Percentiles rank a stretch among this genome's conserved stretches.
These are phyloP conservation scores for Eupithecia exiguata DNA, from an alignment of 2,888 invertebrate species.

Conservation along the genomic window DNA sequence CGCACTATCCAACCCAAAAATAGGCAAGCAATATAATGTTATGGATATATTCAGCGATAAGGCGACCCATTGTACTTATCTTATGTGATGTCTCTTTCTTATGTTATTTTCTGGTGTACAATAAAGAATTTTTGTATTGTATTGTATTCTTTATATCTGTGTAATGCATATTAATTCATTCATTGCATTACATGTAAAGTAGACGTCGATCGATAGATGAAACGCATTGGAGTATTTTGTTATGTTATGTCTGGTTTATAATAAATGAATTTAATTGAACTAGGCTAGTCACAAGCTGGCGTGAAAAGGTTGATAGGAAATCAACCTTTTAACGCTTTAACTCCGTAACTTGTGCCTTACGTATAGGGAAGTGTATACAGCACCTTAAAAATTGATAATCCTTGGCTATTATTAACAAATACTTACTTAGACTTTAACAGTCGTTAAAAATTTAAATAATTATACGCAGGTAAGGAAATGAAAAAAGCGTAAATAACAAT, in stretches of 20 bases:
- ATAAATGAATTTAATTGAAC: neutral
- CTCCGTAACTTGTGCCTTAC: neutral
- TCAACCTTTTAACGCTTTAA: neutral
- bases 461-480: neutral
- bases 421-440: neutral
- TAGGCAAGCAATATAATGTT: neutral
- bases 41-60: too few relatives aligned
- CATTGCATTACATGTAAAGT: neutral
- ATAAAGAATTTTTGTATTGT: too few relatives aligned
- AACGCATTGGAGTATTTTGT: neutral
- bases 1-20: neutral
- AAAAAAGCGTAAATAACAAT: neutral
- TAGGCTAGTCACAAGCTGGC: neutral
- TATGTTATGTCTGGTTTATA: too few relatives aligned
- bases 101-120: too few relatives aligned
- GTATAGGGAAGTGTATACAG: neutral
- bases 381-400: conserved; percentile 40
- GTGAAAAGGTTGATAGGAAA: too few relatives aligned
- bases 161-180: too few relatives aligned
- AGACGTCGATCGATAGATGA: too few relatives aligned
- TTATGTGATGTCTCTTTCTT: too few relatives aligned
- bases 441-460: neutral
- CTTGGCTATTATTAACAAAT: conserved; percentile 44
- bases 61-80: too few relatives aligned
- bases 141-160: too few relatives aligned